Base-by-base conservation (phyloP, 2,797 vertebrate genomes). In the Acrossocheilus wenchowensis region DNA sequence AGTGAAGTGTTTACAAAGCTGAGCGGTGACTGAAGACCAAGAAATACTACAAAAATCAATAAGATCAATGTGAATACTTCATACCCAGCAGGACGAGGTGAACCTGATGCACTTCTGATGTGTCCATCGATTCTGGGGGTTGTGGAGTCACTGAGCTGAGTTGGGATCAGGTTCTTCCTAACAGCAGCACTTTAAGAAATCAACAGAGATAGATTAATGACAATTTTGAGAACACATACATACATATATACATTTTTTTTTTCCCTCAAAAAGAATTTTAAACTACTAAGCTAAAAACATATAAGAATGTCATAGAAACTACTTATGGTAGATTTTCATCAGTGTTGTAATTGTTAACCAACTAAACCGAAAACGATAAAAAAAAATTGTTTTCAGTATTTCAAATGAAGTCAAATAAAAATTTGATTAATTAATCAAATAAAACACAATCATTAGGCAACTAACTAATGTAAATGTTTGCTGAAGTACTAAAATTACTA, bases 1-100 rank as follows among this genome's bases (percentile, higher is more conserved):
- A 52, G 26, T 79, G 23, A 45, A 41, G 34, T 8, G 41, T 52
- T 80, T 68, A 36, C 14, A 62, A 74, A 43, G 48, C 69, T 23
- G 39, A 57, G 17, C 14, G n/a, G 4, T 17, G 17, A 36, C 57
- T 54, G 4, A 34, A 71, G 19, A 62, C 48, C n/a, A 86, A 15
- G 14, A 64, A 15, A 80, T 10, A 85, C 17, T 43, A 34, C 9
- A 34, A 60, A 73, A 3, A 82, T 52, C 50, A 84, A 23, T 62
- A 62, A 14, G 0, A 3, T 15, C 19, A 64, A 10, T 12, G 50
- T 81, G 64, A 60, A 23, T 1, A 50, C 17, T 71, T 26, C 95
- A 96, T 92, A 99, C 98, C 98, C 96, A 88, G 97, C 95, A 87
- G 98, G 98, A 87, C 98, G 95, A 3, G 98, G 98, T 6, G 98